These are phyloP conservation scores for Bucco capensis DNA, from an alignment of 2,113 vertebrate species.

Conservation along the genomic window DNA sequence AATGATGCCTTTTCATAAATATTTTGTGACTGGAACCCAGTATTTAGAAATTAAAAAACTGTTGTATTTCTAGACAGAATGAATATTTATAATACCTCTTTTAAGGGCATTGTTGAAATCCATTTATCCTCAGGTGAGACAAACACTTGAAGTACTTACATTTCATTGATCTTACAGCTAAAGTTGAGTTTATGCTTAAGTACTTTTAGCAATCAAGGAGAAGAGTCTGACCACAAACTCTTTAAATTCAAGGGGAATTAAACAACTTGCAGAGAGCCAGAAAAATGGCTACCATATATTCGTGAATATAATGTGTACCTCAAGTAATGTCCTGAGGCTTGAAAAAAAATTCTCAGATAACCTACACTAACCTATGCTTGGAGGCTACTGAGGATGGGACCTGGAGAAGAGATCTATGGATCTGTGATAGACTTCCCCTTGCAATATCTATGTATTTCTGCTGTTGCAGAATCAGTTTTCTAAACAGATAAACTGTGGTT, in stretches of 20 bases:
- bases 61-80: neutral
- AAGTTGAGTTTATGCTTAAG: neutral
- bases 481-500: neutral
- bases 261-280: neutral
- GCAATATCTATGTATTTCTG: neutral
- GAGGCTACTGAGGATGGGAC: neutral
- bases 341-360: constrained; percentile 1
- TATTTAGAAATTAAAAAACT: neutral
- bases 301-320: neutral
- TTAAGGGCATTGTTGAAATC: neutral
- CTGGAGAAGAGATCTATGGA: neutral
- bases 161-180: neutral
- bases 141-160: neutral
- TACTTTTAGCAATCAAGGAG: neutral
- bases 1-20: neutral
- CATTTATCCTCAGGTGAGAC: neutral
- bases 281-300: neutral
- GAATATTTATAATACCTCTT: neutral
- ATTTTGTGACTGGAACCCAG: neutral
- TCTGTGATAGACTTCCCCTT: neutral
- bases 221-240: neutral
- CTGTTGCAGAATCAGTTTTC: neutral
- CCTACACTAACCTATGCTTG: neutral
- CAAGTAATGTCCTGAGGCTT: neutral
- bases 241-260: constrained; percentile 2